Conservation (phyloP, 2,113 vertebrate species). For the Vulpes lagopus region DNA sequence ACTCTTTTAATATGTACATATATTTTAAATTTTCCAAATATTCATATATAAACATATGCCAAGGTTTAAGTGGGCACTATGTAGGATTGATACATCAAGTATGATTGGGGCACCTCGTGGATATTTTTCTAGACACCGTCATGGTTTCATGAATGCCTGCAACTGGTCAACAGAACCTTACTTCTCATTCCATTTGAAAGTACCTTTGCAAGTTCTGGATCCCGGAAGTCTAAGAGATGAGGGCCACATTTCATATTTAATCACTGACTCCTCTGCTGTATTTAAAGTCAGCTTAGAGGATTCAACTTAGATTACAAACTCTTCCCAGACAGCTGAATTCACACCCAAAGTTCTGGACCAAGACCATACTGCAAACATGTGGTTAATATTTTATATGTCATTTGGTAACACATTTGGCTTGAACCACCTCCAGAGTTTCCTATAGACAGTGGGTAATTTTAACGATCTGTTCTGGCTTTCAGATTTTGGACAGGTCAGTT, state of each 20-base stretch:
- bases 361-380: not conserved
- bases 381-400: not conserved
- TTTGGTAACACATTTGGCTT: not conserved
- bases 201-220: not conserved
- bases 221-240: not conserved
- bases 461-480: not conserved
- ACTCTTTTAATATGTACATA: not conserved
- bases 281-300: not conserved
- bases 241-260: not conserved
- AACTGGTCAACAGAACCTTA: not conserved
- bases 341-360: not conserved
- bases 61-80: not conserved
- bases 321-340: constrained; percentile 13
- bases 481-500: not conserved
- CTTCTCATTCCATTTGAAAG: not conserved
- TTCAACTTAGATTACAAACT: constrained; percentile 18
- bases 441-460: not conserved
- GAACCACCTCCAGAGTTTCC: not conserved
- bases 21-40: not conserved
- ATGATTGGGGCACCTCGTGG: not conserved
- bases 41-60: not conserved
- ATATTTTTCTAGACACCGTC: not conserved
- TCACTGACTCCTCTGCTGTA: not conserved
- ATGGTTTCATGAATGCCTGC: not conserved
- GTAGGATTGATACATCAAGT: not conserved